phyloP scores from a whole-genome alignment of 2,888 invertebrate genomes.

The Chymomyza fuscimana region DNA sequence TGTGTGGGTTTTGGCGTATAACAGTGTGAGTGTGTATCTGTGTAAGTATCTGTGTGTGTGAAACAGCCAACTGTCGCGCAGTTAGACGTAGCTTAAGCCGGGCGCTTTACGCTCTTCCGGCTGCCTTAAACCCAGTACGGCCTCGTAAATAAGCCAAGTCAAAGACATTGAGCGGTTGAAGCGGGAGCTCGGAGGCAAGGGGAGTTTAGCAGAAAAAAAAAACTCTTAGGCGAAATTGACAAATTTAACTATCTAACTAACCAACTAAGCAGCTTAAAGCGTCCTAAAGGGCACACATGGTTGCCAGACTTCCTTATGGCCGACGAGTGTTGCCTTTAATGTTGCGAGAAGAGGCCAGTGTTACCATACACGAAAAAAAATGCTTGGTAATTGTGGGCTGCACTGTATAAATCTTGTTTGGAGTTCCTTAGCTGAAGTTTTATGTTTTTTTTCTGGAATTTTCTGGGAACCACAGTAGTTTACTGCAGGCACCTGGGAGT shows the following conservation, averaged over 20 bases:
- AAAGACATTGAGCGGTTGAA: not conserved
- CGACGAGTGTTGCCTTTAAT: constrained; percentile 20
- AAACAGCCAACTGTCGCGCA: constrained; percentile 36
- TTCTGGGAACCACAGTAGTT: too few species aligned
- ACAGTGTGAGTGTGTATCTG: constrained; percentile 4
- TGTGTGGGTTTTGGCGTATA: constrained; percentile 15
- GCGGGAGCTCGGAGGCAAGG: too few species aligned
- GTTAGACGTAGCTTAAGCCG: constrained; percentile 13
- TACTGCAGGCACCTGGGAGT: too few species aligned
- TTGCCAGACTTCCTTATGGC: constrained; percentile 1
- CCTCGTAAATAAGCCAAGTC: constrained; percentile 64
- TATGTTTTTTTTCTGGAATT: too few species aligned
- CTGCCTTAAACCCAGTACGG: constrained; percentile 39
- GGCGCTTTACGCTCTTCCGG: constrained; percentile 36
- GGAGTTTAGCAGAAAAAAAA: not conserved
- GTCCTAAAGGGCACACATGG: too few species aligned
- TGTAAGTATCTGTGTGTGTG: constrained; percentile 18
- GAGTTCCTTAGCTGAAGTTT: too few species aligned
- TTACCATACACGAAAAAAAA: too few species aligned
- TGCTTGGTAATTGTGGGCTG: too few species aligned
- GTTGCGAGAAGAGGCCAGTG: constrained; percentile 4
- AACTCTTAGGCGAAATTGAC: constrained; percentile 60
- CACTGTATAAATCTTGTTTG: too few species aligned
- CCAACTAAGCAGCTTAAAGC: too few species aligned
- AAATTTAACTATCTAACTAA: constrained; percentile 54